phyloP scores from a whole-genome alignment of 2,113 vertebrate genomes.

The Columba janthina region DNA sequence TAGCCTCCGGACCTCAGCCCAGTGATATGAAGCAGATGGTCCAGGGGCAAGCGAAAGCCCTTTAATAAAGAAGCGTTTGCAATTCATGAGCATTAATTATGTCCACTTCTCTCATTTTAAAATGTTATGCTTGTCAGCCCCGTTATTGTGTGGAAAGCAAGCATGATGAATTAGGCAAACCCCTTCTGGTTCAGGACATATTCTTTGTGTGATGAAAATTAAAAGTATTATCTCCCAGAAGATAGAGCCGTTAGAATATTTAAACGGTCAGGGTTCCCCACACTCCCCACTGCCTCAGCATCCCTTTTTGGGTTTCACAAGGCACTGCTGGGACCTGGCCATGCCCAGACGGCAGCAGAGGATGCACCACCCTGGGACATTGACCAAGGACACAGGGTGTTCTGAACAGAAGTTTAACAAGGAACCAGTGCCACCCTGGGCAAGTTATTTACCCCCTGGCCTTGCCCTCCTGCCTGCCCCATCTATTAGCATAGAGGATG shows the following conservation, averaged over 20 bases:
- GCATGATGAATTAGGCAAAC: slow-evolving; percentile 90
- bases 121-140: slow-evolving; percentile 82
- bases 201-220: slow-evolving; percentile 81
- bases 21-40: slow-evolving; percentile 93
- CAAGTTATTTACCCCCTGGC: neutral
- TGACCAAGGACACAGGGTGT: neutral
- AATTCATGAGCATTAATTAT: slow-evolving; percentile 95
- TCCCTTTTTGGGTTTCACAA: neutral
- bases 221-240: slow-evolving; percentile 83
- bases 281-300: neutral
- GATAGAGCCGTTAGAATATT: slow-evolving; percentile 29
- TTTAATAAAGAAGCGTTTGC: slow-evolving; percentile 88
- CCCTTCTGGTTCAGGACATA: slow-evolving; percentile 86
- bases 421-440: neutral
- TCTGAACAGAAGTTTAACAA: neutral
- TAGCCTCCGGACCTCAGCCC: slow-evolving; percentile 76
- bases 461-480: neutral
- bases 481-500: neutral
- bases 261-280: neutral
- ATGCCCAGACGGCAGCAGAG: neutral
- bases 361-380: accelerated
- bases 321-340: neutral
- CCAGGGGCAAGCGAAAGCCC: slow-evolving; percentile 68
- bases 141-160: slow-evolving; percentile 74
- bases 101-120: slow-evolving; percentile 81